phyloP scores from a whole-genome alignment of 2,888 invertebrate species.

The Coelinius sp. region DNA sequence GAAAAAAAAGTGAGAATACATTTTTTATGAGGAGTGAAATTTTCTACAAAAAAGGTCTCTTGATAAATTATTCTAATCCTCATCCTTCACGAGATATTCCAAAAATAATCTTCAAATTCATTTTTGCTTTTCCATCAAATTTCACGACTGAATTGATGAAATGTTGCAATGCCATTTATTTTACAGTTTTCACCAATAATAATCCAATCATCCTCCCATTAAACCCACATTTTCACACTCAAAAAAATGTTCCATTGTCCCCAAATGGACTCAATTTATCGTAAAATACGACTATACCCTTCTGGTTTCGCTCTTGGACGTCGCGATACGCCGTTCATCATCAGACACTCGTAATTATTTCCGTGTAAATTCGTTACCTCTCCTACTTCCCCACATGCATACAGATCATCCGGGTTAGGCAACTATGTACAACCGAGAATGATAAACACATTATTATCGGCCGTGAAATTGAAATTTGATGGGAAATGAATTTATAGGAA shows the following conservation, averaged over 20 bases:
- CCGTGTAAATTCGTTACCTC: slow-evolving; percentile 1
- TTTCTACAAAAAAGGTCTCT: too few relatives aligned
- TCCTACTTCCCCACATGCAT: background rate
- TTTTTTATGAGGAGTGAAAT: too few relatives aligned
- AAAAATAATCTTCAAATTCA: too few relatives aligned
- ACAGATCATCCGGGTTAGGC: background rate
- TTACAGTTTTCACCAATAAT: too few relatives aligned
- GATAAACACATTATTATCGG: background rate
- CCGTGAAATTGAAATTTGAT: background rate
- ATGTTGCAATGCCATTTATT: too few relatives aligned
- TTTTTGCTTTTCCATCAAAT: too few relatives aligned
- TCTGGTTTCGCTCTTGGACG: background rate
- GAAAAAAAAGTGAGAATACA: too few relatives aligned
- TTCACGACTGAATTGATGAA: too few relatives aligned
- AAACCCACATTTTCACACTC: background rate
- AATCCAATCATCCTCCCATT: too few relatives aligned
- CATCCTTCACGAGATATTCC: too few relatives aligned
- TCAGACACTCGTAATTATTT: slow-evolving; percentile 15
- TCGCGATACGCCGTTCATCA: background rate
- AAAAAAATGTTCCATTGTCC: background rate
- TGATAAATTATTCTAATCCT: too few relatives aligned
- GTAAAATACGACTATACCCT: background rate
- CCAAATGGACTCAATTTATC: background rate
- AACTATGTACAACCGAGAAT: background rate
- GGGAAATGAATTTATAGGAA: background rate